Evolutionary conservation across 2,888 invertebrate species (phyloP).

Genomic region (Oligia latruncula): DNA sequence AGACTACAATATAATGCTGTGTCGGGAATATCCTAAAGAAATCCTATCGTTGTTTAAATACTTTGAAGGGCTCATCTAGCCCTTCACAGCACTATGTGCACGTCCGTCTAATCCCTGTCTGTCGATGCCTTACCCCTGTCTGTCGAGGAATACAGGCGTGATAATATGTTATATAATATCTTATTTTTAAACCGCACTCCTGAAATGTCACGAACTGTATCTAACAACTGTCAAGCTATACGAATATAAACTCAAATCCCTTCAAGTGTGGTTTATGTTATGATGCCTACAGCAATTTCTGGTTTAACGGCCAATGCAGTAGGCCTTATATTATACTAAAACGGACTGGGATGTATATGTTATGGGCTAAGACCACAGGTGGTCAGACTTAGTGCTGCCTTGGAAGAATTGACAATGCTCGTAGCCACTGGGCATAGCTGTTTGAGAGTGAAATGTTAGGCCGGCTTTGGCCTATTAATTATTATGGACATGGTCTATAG

Average conservation of each 20-base stretch:
- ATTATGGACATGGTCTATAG: background rate
- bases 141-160: too few species aligned
- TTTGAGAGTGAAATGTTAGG: constrained; percentile 24
- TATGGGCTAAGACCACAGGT: constrained; percentile 40
- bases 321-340: constrained; percentile 25
- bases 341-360: constrained; percentile 34
- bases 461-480: background rate
- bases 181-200: background rate
- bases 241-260: constrained; percentile 29
- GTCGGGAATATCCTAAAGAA: too few species aligned
- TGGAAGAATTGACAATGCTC: constrained; percentile 17
- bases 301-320: constrained; percentile 37
- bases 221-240: background rate
- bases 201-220: background rate
- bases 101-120: background rate
- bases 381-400: constrained; percentile 28
- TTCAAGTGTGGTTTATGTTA: constrained; percentile 32
- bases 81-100: background rate
- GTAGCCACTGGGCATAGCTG: constrained; percentile 31
- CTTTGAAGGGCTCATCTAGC: too few species aligned
- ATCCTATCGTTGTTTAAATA: too few species aligned
- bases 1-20: too few species aligned
- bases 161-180: background rate
- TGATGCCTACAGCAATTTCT: constrained; percentile 35
- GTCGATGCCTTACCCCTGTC: background rate